A percentile compares a stretch with the other conserved stretches of the same genome.
These are phyloP conservation scores for Syncerus caffer DNA, from an alignment of 2,797 vertebrate species.

Conservation along the genomic window DNA sequence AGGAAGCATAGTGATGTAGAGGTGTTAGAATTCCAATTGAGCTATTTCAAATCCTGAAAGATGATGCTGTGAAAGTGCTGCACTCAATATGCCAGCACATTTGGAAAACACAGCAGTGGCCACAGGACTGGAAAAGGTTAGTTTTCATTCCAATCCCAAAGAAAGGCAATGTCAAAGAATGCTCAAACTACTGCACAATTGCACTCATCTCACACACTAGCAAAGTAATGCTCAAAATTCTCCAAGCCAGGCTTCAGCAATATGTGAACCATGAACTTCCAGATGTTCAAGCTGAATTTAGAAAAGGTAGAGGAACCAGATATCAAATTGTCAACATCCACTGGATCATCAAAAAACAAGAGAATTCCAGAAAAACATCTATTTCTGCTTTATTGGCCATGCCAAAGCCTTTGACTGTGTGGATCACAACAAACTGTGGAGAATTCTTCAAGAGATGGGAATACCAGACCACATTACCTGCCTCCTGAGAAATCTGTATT, in stretches of 20 bases:
- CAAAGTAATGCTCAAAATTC: not conserved
- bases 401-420: not conserved
- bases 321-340: not conserved
- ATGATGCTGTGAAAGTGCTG: not conserved
- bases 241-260: not conserved
- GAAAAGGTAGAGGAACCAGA: not conserved
- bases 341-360: not conserved
- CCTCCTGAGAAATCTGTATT: not conserved
- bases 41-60: not conserved
- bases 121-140: not conserved
- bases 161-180: not conserved
- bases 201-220: not conserved
- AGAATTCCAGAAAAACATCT: fast-evolving
- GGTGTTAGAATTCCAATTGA: not conserved
- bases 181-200: not conserved
- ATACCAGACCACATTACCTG: fast-evolving
- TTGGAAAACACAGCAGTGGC: not conserved
- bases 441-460: not conserved
- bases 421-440: not conserved
- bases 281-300: not conserved
- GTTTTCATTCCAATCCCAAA: not conserved
- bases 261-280: not conserved
- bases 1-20: not conserved
- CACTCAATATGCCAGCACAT: not conserved
- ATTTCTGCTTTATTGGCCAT: not conserved